Conservation (phyloP, 2,888 invertebrate species). For the Scaeva pyrastri region DNA sequence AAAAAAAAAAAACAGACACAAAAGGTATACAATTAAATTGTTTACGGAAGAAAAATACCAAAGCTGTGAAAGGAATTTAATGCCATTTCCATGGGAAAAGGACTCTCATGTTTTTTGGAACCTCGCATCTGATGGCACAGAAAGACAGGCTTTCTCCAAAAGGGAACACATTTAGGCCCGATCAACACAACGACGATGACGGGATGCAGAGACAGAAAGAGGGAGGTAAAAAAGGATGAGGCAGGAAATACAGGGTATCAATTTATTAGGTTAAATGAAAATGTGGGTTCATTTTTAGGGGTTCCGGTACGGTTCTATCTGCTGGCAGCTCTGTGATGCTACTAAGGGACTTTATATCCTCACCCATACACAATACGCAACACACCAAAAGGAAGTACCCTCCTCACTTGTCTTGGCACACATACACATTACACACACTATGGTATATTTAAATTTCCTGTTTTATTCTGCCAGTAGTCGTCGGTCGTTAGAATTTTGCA, state of each 20-base stretch:
- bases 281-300: constrained; percentile 58
- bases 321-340: background rate
- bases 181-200: too few species aligned
- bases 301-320: constrained; percentile 33
- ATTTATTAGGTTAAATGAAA: constrained; percentile 64
- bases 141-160: background rate
- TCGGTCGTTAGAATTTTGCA: constrained; percentile 18
- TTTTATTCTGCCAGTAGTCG: constrained; percentile 14
- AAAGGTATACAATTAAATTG: constrained; percentile 45
- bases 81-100: constrained; percentile 35
- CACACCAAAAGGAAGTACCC: background rate
- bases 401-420: too few species aligned
- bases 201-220: background rate
- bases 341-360: constrained; percentile 36
- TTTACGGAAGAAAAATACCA: constrained; percentile 55
- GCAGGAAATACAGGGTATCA: constrained; percentile 56
- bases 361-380: background rate
- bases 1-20: constrained; percentile 33
- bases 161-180: constrained; percentile 4
- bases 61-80: constrained; percentile 38
- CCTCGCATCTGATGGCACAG: background rate
- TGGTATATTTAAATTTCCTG: background rate
- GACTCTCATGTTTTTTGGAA: constrained; percentile 1
- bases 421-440: too few species aligned
- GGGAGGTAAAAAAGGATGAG: background rate